Percentiles rank a stretch among this genome's conserved stretches.
phyloP scores from a whole-genome alignment of 2,113 vertebrate genomes.

The Percina caprodes region DNA sequence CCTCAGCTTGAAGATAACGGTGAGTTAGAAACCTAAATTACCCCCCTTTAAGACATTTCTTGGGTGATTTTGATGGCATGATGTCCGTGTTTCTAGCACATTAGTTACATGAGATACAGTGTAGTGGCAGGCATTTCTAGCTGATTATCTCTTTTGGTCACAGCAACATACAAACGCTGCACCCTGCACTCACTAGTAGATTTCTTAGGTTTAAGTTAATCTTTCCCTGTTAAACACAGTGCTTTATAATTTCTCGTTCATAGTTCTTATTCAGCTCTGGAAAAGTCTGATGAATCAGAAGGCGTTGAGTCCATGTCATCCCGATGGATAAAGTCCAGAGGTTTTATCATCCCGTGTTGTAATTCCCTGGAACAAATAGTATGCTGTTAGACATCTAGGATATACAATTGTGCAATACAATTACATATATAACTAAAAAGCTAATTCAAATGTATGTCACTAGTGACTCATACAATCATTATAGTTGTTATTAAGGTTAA shows the following conservation, averaged over 20 bases:
- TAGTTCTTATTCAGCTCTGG: slow-evolving; percentile 27
- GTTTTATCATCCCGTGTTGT: slow-evolving; percentile 83
- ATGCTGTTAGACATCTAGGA: slow-evolving; percentile 16
- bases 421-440: too few relatives aligned
- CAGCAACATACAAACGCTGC: neutral
- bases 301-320: slow-evolving; percentile 27
- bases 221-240: neutral
- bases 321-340: slow-evolving; percentile 76
- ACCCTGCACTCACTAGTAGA: neutral
- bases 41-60: neutral
- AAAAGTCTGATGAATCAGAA: neutral
- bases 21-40: neutral
- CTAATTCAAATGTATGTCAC: too few relatives aligned
- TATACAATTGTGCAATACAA: neutral
- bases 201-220: slow-evolving; percentile 9
- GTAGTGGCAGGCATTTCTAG: neutral
- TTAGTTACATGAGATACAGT: neutral
- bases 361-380: slow-evolving; percentile 72
- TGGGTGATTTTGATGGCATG: slow-evolving; percentile 1
- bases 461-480: too few relatives aligned
- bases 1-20: neutral
- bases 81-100: neutral
- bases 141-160: neutral
- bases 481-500: too few relatives aligned
- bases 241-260: neutral